phyloP scores from a whole-genome alignment of 2,797 vertebrate species.

The Enteromius trimaculatus region DNA sequence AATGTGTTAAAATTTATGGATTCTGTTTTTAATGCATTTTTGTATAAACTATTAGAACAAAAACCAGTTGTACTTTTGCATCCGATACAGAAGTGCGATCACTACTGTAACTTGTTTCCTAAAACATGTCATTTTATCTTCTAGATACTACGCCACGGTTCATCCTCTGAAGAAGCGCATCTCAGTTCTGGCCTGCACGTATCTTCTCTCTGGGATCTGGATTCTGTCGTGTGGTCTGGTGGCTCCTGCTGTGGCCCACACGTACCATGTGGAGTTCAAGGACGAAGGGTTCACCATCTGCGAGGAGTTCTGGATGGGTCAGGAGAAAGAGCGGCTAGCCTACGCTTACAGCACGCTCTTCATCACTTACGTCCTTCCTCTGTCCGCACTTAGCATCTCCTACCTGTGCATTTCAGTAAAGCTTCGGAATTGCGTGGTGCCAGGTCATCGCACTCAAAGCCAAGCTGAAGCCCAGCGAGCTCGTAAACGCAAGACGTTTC shows the following conservation, averaged over 20 bases:
- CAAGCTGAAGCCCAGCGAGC: conserved; percentile 81
- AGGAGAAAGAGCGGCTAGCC: conserved; percentile 80
- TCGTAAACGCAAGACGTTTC: conserved; percentile 87
- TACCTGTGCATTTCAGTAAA: conserved; percentile 88
- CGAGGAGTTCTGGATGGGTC: conserved; percentile 89
- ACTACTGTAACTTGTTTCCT: not conserved
- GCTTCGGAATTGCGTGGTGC: conserved; percentile 84
- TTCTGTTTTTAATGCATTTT: not conserved
- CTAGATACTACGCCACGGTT: conserved; percentile 86
- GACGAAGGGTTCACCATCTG: conserved; percentile 87
- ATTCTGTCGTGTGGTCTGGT: conserved; percentile 84
- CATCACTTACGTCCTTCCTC: conserved; percentile 87
- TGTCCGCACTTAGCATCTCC: conserved; percentile 85
- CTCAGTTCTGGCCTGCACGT: conserved; percentile 81
- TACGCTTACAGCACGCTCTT: conserved; percentile 87
- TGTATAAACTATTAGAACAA: not conserved
- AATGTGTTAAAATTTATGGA: too few species aligned
- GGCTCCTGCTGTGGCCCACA: conserved; percentile 86
- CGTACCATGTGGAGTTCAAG: conserved; percentile 87
- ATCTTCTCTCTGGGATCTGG: conserved; percentile 85
- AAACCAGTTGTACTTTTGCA: not conserved
- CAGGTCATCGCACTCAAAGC: conserved; percentile 83
- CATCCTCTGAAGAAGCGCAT: conserved; percentile 87
- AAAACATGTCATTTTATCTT: conserved; percentile 15
- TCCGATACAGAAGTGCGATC: not conserved